phyloP scores from a whole-genome alignment of 2,797 vertebrate species.

The Sebastes ruberrimus region DNA sequence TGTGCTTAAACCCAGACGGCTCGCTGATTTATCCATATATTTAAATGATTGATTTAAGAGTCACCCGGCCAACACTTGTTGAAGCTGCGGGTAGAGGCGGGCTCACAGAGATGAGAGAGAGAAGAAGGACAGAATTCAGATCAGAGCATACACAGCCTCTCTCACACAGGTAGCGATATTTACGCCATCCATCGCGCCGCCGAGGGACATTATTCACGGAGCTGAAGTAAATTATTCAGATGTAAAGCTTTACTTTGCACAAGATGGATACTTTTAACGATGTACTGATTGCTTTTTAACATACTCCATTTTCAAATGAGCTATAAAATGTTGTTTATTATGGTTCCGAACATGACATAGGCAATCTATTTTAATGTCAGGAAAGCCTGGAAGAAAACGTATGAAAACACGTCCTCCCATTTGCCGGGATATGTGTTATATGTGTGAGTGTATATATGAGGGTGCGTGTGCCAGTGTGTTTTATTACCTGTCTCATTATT shows the following conservation, averaged over 20 bases:
- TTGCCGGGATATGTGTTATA: slow-evolving; percentile 32
- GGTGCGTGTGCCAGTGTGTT: slow-evolving; percentile 65
- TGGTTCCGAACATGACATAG: slow-evolving; percentile 69
- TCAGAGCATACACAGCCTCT: slow-evolving; percentile 53
- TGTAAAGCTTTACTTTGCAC: slow-evolving; percentile 61
- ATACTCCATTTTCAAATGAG: slow-evolving; percentile 76
- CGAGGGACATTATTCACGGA: slow-evolving; percentile 63
- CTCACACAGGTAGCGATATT: slow-evolving; percentile 70
- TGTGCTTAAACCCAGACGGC: slow-evolving; percentile 81
- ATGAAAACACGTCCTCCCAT: slow-evolving; percentile 60
- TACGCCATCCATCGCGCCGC: slow-evolving; percentile 50
- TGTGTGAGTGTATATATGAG: slow-evolving; percentile 26
- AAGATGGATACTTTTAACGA: slow-evolving; percentile 77
- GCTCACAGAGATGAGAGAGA: slow-evolving; percentile 60
- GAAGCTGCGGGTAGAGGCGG: slow-evolving; percentile 46
- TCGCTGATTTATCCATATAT: slow-evolving; percentile 81
- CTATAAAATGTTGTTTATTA: slow-evolving; percentile 80
- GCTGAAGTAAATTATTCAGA: slow-evolving; percentile 72
- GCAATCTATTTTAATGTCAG: slow-evolving; percentile 74
- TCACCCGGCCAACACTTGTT: slow-evolving; percentile 74
- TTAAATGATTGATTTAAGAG: slow-evolving; percentile 85
- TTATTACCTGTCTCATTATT: slow-evolving; percentile 86
- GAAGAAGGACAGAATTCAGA: slow-evolving; percentile 61
- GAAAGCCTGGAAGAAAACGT: slow-evolving; percentile 53
- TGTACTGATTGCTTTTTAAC: slow-evolving; percentile 78